phyloP scores from a whole-genome alignment of 1,140 invertebrate genomes.

The Drosophila baimaii region DNA sequence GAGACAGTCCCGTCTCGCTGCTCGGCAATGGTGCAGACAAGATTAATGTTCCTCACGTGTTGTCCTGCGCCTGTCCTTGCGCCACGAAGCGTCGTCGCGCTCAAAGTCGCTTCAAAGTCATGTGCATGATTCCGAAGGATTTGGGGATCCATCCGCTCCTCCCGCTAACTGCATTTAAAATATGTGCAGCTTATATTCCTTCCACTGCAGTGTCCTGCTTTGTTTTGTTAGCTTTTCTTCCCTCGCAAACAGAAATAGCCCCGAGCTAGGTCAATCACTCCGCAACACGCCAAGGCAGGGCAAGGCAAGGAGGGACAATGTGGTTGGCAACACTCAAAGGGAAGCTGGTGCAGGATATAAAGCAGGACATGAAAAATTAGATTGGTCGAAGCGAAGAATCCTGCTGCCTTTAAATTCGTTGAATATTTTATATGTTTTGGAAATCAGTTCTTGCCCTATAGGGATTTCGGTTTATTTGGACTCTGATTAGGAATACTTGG shows the following conservation, averaged over 20 bases:
- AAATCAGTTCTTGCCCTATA: slow-evolving; percentile 8
- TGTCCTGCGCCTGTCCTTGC: slow-evolving; percentile 36
- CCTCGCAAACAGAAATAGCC: slow-evolving; percentile 40
- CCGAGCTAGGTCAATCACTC: slow-evolving; percentile 70
- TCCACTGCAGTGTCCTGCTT: slow-evolving; percentile 17
- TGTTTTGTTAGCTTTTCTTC: slow-evolving; percentile 30
- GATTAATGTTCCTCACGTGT: slow-evolving; percentile 70
- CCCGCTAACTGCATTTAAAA: slow-evolving; percentile 73
- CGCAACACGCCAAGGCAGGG: slow-evolving; percentile 36
- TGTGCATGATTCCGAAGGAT: slow-evolving; percentile 67
- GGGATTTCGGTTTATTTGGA: slow-evolving; percentile 4
- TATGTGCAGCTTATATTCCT: slow-evolving; percentile 45
- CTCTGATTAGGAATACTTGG: background rate
- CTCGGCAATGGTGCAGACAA: slow-evolving; percentile 54
- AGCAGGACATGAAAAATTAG: slow-evolving; percentile 35
- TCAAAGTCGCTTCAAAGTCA: slow-evolving; percentile 81
- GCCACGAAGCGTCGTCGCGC: slow-evolving; percentile 1
- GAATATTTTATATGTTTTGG: slow-evolving; percentile 23
- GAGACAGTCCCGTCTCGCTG: slow-evolving; percentile 48
- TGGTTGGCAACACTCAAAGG: slow-evolving; percentile 6
- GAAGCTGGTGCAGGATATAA: slow-evolving; percentile 16
- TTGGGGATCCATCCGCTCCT: slow-evolving; percentile 18
- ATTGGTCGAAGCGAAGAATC: slow-evolving; percentile 14
- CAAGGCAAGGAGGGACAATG: slow-evolving; percentile 2
- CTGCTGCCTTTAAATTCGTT: background rate